Evolutionary conservation across 2,797 vertebrate species (phyloP).

Genomic region (Potorous gilbertii): DNA sequence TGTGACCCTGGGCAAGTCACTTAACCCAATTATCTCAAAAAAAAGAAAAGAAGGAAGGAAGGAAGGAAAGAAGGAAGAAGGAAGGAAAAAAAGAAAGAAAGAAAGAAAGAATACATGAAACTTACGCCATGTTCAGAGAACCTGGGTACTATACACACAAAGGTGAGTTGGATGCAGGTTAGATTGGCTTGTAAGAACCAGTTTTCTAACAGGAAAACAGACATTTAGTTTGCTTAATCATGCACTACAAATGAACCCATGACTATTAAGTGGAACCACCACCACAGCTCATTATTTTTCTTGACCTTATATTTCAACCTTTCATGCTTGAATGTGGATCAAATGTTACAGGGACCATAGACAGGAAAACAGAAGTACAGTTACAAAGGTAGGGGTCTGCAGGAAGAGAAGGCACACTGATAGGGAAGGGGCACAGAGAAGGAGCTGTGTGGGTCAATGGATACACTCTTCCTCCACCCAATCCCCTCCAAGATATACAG

Average conservation of each 20-base stretch:
- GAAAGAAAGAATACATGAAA: background rate
- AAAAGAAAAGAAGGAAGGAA: too few relatives aligned
- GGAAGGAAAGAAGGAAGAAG: too few relatives aligned
- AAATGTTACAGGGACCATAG: background rate
- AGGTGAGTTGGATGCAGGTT: too few relatives aligned
- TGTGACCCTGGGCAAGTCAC: background rate
- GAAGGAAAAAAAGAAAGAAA: too few relatives aligned
- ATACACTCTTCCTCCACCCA: background rate
- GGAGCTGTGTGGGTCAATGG: too few relatives aligned
- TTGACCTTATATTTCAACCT: background rate
- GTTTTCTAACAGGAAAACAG: background rate
- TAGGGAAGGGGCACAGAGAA: background rate
- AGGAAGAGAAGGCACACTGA: background rate
- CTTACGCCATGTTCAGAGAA: background rate
- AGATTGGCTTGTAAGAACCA: background rate
- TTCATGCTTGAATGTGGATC: background rate
- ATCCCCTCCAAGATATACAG: background rate
- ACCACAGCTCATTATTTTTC: background rate
- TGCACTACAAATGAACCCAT: background rate
- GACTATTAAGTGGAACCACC: too few relatives aligned
- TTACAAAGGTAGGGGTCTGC: accelerated
- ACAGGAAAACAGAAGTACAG: background rate
- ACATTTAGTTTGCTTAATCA: background rate
- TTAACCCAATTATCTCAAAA: background rate
- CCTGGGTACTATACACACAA: background rate